Evolutionary conservation across 2,888 invertebrate genomes (phyloP).

Genomic region (Hedychridium roseum): DNA sequence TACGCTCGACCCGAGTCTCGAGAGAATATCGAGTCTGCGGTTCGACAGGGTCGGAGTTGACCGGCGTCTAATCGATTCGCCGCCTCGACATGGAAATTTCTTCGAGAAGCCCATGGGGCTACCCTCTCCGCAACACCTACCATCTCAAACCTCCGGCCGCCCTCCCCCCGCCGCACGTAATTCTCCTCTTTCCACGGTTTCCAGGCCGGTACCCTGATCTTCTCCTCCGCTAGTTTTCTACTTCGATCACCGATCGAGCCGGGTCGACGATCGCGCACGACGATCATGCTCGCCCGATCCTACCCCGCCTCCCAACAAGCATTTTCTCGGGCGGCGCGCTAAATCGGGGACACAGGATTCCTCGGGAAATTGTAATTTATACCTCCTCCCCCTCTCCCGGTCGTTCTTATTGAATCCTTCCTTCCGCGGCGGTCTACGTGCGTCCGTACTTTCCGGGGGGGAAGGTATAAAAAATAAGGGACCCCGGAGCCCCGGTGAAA

Average conservation of each 20-base stretch:
- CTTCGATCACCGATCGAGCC: not conserved
- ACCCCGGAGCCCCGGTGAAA: too few relatives aligned
- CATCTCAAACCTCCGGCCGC: conserved; percentile 19
- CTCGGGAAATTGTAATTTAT: too few relatives aligned
- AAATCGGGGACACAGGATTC: too few relatives aligned
- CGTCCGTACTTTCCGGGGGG: too few relatives aligned
- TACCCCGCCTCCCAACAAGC: too few relatives aligned
- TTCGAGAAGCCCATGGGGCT: conserved; percentile 38
- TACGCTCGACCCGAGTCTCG: conserved; percentile 52
- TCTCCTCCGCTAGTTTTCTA: not conserved
- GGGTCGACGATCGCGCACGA: not conserved
- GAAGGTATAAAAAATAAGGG: too few relatives aligned
- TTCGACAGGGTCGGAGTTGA: conserved; percentile 62
- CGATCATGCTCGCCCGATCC: not conserved
- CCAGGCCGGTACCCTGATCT: not conserved
- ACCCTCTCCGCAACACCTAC: conserved; percentile 32
- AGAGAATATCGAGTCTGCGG: conserved; percentile 53
- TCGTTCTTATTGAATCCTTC: too few relatives aligned
- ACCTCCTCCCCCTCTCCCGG: too few relatives aligned
- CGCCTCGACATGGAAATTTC: conserved; percentile 59
- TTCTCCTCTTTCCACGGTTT: not conserved
- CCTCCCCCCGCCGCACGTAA: not conserved
- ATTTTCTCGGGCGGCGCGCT: too few relatives aligned
- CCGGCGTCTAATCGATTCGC: conserved; percentile 61
- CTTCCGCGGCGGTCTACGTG: too few relatives aligned